phyloP scores from a whole-genome alignment of 2,888 invertebrate genomes.

The Diploptera punctata region DNA sequence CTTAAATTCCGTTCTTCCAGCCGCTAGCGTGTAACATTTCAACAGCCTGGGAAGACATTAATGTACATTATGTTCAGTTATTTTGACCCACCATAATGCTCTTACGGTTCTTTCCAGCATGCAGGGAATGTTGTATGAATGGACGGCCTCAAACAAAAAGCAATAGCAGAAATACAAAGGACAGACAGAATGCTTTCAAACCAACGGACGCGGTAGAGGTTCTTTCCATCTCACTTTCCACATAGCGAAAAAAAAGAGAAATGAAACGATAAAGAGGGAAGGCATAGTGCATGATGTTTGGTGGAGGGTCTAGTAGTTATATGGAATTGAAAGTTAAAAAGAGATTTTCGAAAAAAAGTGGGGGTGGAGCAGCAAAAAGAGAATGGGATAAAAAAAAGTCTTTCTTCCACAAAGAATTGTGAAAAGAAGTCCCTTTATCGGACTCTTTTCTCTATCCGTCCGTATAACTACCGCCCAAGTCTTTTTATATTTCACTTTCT shows the following conservation, averaged over 20 bases:
- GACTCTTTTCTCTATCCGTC: background rate
- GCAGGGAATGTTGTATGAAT: slow-evolving; percentile 14
- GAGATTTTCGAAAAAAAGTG: slow-evolving; percentile 5
- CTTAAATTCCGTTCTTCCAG: too few species aligned
- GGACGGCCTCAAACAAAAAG: slow-evolving; percentile 22
- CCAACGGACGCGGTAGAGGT: slow-evolving; percentile 17
- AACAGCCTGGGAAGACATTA: too few species aligned
- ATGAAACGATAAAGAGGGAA: background rate
- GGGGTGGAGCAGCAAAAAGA: background rate
- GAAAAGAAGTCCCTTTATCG: slow-evolving; percentile 10
- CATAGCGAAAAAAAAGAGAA: background rate
- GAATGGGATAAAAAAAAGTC: slow-evolving; percentile 8
- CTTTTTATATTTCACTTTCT: slow-evolving; percentile 10
- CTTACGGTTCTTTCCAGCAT: background rate
- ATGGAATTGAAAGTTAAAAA: slow-evolving; percentile 7
- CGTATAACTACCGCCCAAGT: slow-evolving; percentile 14
- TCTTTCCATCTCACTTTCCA: background rate
- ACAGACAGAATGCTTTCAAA: slow-evolving; percentile 20
- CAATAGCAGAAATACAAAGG: background rate
- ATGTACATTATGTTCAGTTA: background rate
- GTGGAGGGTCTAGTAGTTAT: background rate
- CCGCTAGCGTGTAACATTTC: too few species aligned
- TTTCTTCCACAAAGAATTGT: slow-evolving; percentile 13
- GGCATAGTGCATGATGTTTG: slow-evolving; percentile 7
- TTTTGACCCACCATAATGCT: background rate